Evolutionary conservation across 2,888 invertebrate species (phyloP), one percentile per base, ranked within the genome.

Genomic region (Macrosoma leucophasiata): DNA sequence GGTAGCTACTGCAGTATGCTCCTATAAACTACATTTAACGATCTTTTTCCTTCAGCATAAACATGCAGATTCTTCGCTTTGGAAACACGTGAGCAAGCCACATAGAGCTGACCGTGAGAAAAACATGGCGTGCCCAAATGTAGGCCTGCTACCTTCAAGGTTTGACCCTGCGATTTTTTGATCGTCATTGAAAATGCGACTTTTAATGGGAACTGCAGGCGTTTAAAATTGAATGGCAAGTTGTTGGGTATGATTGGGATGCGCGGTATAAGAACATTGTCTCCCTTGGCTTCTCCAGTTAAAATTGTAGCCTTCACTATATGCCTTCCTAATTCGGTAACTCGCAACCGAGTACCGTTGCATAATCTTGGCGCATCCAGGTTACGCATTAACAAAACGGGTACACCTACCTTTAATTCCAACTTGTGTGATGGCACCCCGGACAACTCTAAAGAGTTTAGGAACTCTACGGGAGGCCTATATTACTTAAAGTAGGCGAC

Each of bases 201-300:
- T n/a, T n/a, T n/a, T n/a, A n/a, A n/a, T n/a, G n/a, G 48, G 28
- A 52, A 53, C 39, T 52, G 52, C 32, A 52, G 21, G 12, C 46
- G 24, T 39, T 48, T 50, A 38, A 50, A 52, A 10, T 49, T 25
- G 18, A 54, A 48, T 25, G 52, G 50, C 17, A 55, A 44, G 28
- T 55, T 45, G 7, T 36, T 53, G 18, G 49, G 52, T 27, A 54
- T 54, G 10, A 52, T 48, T 31, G 50, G 51, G 18, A 55, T 55
- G 13, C 53, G 49, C 4, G 50, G 54, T 27, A 53, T 52, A 20
- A 55, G 28, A 23, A 55, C 52, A 30, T 34, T 41, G 12, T 48
- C 48, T 41, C 49, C 51, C 19, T 50, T 50, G 15, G 44, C 47
- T 33, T 24, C 39, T 35, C 54, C 55, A 13, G 49, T 50, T 15